These are phyloP conservation scores for Temnothorax curvispinosus DNA, from an alignment of 1,140 invertebrate genomes.

Conservation along the genomic window DNA sequence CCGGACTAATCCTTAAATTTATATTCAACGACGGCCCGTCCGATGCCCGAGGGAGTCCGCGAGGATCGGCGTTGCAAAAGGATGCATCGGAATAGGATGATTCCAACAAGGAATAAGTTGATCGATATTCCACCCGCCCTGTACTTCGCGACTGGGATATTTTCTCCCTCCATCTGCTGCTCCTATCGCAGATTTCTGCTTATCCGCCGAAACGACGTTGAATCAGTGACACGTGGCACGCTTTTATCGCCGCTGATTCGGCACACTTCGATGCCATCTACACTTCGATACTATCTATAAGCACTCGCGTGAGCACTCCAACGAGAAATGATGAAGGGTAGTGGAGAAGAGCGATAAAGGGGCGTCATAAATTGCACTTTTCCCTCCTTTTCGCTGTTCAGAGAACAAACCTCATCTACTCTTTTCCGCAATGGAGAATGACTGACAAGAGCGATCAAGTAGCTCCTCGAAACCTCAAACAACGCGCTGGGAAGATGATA, in stretches of 20 bases:
- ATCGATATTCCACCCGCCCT: background rate
- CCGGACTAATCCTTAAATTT: constrained; percentile 44
- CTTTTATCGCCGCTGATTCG: constrained; percentile 32
- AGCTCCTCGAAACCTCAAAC: background rate
- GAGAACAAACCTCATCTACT: background rate
- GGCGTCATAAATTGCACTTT: background rate
- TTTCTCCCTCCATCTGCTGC: background rate
- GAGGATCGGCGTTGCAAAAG: background rate
- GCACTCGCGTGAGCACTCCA: background rate
- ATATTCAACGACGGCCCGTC: constrained; percentile 38
- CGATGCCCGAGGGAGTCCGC: background rate
- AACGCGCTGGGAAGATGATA: background rate
- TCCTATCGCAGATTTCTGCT: constrained; percentile 3
- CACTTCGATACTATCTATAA: background rate
- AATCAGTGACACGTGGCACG: constrained; percentile 30
- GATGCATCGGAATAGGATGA: background rate
- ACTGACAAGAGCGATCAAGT: constrained; percentile 3
- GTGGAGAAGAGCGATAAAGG: background rate
- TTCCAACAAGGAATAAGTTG: constrained; percentile 36
- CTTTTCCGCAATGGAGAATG: background rate
- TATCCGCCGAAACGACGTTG: background rate
- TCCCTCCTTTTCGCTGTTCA: background rate
- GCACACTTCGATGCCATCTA: background rate
- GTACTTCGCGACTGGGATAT: background rate
- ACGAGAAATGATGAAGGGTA: background rate